Percentiles rank a stretch among this genome's conserved stretches.
phyloP scores from a whole-genome alignment of 2,888 invertebrate species.

The Andricus curvator region DNA sequence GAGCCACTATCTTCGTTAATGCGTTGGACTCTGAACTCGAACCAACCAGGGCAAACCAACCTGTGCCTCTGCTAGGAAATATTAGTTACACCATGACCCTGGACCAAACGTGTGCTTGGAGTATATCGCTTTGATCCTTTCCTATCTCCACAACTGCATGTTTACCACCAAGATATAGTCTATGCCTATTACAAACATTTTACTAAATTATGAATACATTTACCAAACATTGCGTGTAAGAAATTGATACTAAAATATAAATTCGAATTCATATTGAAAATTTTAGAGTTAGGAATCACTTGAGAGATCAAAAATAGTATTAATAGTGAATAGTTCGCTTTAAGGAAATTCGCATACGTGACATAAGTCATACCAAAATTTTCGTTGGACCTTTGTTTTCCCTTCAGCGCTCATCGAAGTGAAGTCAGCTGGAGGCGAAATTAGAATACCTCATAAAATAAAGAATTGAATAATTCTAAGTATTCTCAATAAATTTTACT shows the following conservation, averaged over 20 bases:
- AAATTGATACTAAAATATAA: not conserved
- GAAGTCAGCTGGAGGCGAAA: too few species aligned
- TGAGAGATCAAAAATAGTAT: too few species aligned
- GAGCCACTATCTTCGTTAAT: constrained; percentile 76
- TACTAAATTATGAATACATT: not conserved
- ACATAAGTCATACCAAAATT: too few species aligned
- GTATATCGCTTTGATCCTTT: constrained; percentile 57
- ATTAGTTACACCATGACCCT: constrained; percentile 60
- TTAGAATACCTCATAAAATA: too few species aligned
- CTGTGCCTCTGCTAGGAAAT: constrained; percentile 62
- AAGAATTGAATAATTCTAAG: too few species aligned
- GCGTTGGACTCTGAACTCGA: constrained; percentile 70
- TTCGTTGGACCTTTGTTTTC: too few species aligned
- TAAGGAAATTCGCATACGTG: too few species aligned
- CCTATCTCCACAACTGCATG: constrained; percentile 60
- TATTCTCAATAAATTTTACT: too few species aligned
- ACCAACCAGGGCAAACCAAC: constrained; percentile 60
- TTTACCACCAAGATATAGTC: constrained; percentile 58
- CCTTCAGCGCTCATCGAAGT: too few species aligned
- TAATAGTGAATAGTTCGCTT: too few species aligned
- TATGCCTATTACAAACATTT: constrained; percentile 43
- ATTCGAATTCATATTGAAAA: not conserved
- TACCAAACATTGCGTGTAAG: not conserved
- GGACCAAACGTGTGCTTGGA: constrained; percentile 61
- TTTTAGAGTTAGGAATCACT: too few species aligned